phyloP scores from a whole-genome alignment of 2,113 vertebrate genomes.

The Falcunculus frontatus region DNA sequence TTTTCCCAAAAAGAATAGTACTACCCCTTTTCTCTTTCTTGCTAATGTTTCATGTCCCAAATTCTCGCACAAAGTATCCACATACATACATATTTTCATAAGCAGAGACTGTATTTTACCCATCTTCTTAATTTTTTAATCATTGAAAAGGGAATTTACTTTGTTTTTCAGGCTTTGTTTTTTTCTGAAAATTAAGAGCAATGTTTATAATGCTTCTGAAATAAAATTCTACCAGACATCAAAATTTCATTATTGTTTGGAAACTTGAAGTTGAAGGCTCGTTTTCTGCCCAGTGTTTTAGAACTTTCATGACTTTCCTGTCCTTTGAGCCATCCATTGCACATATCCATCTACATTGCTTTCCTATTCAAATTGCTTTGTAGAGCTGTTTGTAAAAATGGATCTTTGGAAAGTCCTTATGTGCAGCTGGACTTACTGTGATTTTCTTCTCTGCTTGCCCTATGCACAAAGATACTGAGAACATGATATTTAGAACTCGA shows the following conservation, averaged over 20 bases:
- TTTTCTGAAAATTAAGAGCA: background rate
- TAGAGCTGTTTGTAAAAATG: background rate
- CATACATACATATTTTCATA: background rate
- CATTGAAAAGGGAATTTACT: background rate
- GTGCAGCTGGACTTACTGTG: background rate
- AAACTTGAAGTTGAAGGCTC: background rate
- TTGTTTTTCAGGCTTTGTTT: background rate
- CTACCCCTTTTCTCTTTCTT: fast-evolving
- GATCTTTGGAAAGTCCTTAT: background rate
- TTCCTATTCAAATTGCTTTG: background rate
- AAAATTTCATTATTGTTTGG: background rate
- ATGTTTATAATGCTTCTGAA: background rate
- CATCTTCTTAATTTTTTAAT: background rate
- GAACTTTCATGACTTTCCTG: background rate
- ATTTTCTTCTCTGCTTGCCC: background rate
- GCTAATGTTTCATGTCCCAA: background rate
- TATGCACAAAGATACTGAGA: background rate
- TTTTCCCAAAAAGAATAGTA: background rate
- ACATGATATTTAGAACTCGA: background rate
- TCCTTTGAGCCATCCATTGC: background rate
- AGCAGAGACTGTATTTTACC: background rate
- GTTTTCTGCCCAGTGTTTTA: background rate
- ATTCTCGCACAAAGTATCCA: background rate
- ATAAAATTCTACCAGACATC: background rate
- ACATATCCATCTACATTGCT: background rate